Evolutionary conservation across 1,140 invertebrate genomes (phyloP).

Genomic region (Asobara japonica): DNA sequence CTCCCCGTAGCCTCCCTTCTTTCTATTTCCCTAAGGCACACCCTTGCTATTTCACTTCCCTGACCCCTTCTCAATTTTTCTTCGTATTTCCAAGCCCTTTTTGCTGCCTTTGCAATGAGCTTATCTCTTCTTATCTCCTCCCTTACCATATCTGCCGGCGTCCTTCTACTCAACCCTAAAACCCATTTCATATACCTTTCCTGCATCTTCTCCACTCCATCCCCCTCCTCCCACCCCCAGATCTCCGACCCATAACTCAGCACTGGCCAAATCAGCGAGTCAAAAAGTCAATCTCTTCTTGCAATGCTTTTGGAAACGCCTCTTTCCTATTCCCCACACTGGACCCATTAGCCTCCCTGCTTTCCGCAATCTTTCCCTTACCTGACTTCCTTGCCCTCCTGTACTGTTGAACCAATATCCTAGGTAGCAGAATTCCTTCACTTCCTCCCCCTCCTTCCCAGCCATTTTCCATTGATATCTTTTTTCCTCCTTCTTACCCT

Average conservation of each 20-base stretch:
- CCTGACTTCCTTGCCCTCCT: neutral
- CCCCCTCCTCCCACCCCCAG: conserved; percentile 25
- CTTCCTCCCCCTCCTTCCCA: conserved; percentile 19
- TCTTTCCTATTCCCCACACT: conserved; percentile 22
- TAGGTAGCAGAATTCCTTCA: conserved; percentile 28
- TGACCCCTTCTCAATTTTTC: neutral
- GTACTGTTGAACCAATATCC: conserved; percentile 2
- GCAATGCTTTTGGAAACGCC: conserved; percentile 18
- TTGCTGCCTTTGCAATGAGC: neutral
- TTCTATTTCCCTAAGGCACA: neutral
- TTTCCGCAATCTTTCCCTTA: conserved; percentile 14
- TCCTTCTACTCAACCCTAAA: conserved; percentile 23
- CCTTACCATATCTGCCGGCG: neutral
- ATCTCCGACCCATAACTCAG: conserved; percentile 27
- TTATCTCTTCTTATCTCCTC: conserved; percentile 16
- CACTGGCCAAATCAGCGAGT: conserved; percentile 15
- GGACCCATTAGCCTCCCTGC: conserved; percentile 9
- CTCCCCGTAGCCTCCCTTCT: neutral
- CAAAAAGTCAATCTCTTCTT: conserved; percentile 22
- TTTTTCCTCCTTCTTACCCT: conserved; percentile 1
- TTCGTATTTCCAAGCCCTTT: conserved; percentile 18
- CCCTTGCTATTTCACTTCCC: neutral
- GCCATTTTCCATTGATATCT: neutral
- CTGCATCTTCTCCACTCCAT: conserved; percentile 16
- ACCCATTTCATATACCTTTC: conserved; percentile 25